Base-by-base conservation (phyloP, 1,140 invertebrate species). In the Drosophila murphyi region DNA sequence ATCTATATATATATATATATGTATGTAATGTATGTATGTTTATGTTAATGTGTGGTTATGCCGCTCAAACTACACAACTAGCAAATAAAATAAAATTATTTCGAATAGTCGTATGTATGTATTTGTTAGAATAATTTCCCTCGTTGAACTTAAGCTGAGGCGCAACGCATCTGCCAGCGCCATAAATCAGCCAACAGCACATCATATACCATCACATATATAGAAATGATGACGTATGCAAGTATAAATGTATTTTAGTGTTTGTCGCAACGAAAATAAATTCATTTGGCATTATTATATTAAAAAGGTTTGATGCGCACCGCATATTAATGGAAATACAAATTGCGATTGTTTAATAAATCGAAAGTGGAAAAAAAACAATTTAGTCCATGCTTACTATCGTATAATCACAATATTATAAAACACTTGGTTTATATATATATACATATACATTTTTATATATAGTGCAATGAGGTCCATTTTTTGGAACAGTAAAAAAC, bases 41-140 rank as follows among this genome's bases (percentile, higher is more conserved):
- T 62, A 43, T 75, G 32, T 57, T 2, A 47, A 39, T 71, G 39
- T 79, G 45, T 62, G 59, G 37, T 7, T 54, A 59, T 78, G 51
- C 55, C 12, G 29, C 39, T n/a, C 10, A 43, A 43, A 34, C 31
- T 10, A 61, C 57, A 61, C 60, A 74, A 63, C 41, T 82, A 75
- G 80, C 80, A 76, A 79, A 79, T 80, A 74, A 77, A 77, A 83
- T 87, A 78, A 78, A 48, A 67, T 63, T 52, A 56, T 81, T 85
- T 85, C 35, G 35, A 78, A 76, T 75, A 75, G 20, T 12, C 12
- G 12, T 20, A 20, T 20, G 20, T 68, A 65, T 10, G 34, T 8
- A 7, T 35, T 31, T 29, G 47, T 57, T 51, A 52, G 47, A 64
- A 61, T 67, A 35, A 64, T 70, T 60, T 59, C 56, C 60, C 77